Evolutionary conservation across 2,888 invertebrate genomes (phyloP), one percentile per base, ranked within the genome.

Genomic region (Stenoptilia bipunctidactyla): DNA sequence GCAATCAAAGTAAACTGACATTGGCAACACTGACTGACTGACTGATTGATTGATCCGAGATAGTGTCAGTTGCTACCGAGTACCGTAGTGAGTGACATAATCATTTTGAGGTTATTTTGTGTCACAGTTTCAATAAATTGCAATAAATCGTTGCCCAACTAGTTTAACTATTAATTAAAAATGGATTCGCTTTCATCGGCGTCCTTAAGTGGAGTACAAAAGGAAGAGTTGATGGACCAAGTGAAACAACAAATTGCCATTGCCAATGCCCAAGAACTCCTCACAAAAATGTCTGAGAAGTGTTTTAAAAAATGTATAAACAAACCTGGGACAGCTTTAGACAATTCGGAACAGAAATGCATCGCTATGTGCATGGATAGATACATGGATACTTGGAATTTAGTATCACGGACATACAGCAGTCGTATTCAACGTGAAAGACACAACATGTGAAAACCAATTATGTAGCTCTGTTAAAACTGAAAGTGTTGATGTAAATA

Each of bases 311-410:
- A 97, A 65, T 98, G 98, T 73, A 89, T 98, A 55, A 80, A 79
- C 39, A 97, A 95, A 69, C 98, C 98, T 15, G 97, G 97, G 13
- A 90, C 92, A 9, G 90, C 94, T 1, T 68, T 97, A 51, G 96
- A 94, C 67, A 92, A 88, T 62, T 92, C 94, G 1, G 96, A 96
- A 86, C 90, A 97, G 90, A 97, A 96, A 90, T 98, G 97, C 68
- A 88, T 98, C 53, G 94, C 96, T 0, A 96, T 97, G 94, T 98
- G 98, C 70, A 97, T 97, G 97, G 98, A 98, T 73, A 88, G 98
- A 60, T 98, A 95, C 85, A 94, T 97, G 93, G 98, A 98, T 62
- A 90, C 96, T 2, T 97, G 94, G 92, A 95, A 96, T 75, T 82
- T 96, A 40, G 95, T 98, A 9, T 94, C 96, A 9, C 90, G 92